phyloP scores from a whole-genome alignment of 2,888 invertebrate species.

The Aspidiotus rigidus region DNA sequence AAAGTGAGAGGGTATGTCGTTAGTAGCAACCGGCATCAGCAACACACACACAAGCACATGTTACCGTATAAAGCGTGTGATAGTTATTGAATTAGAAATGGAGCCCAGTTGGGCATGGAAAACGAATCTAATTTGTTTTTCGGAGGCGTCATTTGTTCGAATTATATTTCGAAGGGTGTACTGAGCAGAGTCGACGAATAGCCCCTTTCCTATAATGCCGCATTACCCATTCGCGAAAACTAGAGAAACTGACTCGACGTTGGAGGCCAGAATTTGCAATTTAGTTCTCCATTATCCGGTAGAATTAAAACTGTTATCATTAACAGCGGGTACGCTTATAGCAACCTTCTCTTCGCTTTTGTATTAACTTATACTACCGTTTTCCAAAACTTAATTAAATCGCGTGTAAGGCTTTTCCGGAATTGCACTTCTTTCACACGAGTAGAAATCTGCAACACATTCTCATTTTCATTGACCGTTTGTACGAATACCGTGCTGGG shows the following conservation, averaged over 20 bases:
- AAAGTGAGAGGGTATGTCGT: slow-evolving; percentile 27
- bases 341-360: slow-evolving; percentile 30
- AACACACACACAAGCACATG: slow-evolving; percentile 18
- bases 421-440: not conserved
- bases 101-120: slow-evolving; percentile 32
- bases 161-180: slow-evolving; percentile 33
- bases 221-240: slow-evolving; percentile 20
- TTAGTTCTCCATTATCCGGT: slow-evolving; percentile 28
- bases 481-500: too few relatives aligned
- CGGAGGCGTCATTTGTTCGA: slow-evolving; percentile 34
- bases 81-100: slow-evolving; percentile 34
- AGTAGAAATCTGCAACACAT: too few relatives aligned
- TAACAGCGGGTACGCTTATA: slow-evolving; percentile 30
- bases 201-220: slow-evolving; percentile 20
- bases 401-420: slow-evolving; percentile 29
- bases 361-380: slow-evolving; percentile 28
- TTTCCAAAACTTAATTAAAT: slow-evolving; percentile 32
- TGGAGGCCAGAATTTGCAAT: slow-evolving; percentile 33
- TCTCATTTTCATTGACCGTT: too few relatives aligned
- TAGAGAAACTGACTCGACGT: not conserved
- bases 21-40: slow-evolving; percentile 27
- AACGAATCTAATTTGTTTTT: slow-evolving; percentile 34
- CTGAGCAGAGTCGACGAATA: slow-evolving; percentile 19
- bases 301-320: slow-evolving; percentile 33
- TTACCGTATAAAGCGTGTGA: slow-evolving; percentile 33